Evolutionary conservation across 2,888 invertebrate species (phyloP).

Genomic region (Idaea aversata): DNA sequence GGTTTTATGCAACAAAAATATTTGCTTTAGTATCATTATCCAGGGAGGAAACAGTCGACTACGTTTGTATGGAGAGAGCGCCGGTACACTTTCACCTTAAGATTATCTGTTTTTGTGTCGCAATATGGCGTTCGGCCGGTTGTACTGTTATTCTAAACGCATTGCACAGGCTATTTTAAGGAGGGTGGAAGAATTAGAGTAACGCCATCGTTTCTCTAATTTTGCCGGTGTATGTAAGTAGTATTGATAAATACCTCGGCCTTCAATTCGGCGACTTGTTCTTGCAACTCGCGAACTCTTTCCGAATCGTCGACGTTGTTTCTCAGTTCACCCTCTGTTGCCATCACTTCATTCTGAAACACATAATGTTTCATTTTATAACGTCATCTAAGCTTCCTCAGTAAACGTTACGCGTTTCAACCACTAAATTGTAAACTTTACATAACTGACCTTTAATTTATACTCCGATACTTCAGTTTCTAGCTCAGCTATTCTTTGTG

Average conservation of each 20-base stretch:
- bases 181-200: not conserved
- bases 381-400: not conserved
- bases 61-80: too few relatives aligned
- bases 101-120: too few relatives aligned
- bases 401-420: not conserved
- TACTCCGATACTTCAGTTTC: slow-evolving; percentile 96
- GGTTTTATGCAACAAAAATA: too few relatives aligned
- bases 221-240: not conserved
- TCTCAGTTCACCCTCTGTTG: slow-evolving; percentile 94
- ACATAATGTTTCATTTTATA: not conserved
- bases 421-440: not conserved
- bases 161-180: not conserved
- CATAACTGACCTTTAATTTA: slow-evolving; percentile 88
- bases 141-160: not conserved
- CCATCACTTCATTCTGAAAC: slow-evolving; percentile 94
- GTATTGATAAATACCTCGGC: slow-evolving; percentile 86
- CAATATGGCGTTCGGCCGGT: not conserved
- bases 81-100: too few relatives aligned
- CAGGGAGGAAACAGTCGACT: too few relatives aligned
- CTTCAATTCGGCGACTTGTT: slow-evolving; percentile 94
- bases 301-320: slow-evolving; percentile 93
- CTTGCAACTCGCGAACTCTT: slow-evolving; percentile 93
- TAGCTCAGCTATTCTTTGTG: slow-evolving; percentile 95
- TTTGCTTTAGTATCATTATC: too few relatives aligned
- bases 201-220: not conserved